These are phyloP conservation scores for Telmatherina bonti DNA, from an alignment of 2,797 vertebrate species.

Conservation along the genomic window DNA sequence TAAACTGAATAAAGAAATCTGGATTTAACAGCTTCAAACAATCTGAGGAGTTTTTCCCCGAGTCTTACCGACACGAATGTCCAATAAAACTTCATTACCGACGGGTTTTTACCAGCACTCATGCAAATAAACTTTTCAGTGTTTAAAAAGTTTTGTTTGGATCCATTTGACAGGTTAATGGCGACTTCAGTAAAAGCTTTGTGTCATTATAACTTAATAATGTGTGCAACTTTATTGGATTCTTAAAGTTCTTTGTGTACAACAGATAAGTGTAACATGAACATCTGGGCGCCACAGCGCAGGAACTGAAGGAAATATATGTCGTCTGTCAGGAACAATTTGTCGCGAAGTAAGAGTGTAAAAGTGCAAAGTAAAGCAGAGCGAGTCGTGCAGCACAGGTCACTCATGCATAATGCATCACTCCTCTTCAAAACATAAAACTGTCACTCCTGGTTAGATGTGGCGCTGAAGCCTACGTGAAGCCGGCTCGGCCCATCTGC, in stretches of 20 bases:
- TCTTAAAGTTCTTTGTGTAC: slow-evolving; percentile 6
- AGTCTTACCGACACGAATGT: too few relatives aligned
- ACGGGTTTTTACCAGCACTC: too few relatives aligned
- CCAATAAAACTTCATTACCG: too few relatives aligned
- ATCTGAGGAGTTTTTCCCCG: too few relatives aligned
- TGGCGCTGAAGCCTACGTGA: slow-evolving; percentile 44
- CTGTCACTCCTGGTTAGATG: slow-evolving; percentile 74
- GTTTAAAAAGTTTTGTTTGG: background rate
- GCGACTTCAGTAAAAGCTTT: background rate
- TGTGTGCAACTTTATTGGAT: background rate
- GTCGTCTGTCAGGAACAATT: slow-evolving; percentile 16
- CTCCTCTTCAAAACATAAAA: slow-evolving; percentile 58
- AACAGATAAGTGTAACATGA: slow-evolving; percentile 6
- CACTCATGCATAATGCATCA: slow-evolving; percentile 76
- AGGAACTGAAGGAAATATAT: slow-evolving; percentile 13
- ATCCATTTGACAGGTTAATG: background rate
- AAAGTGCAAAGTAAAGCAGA: slow-evolving; percentile 51
- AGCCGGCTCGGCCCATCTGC: slow-evolving; percentile 35
- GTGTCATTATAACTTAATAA: background rate
- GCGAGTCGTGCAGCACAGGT: slow-evolving; percentile 64
- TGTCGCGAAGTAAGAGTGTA: slow-evolving; percentile 28
- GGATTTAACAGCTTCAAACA: too few relatives aligned
- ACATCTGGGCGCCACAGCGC: slow-evolving; percentile 6
- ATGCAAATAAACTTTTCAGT: background rate
- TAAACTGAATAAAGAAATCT: too few relatives aligned